These are phyloP conservation scores for Pseudomyrmex flavicornis DNA, from an alignment of 1,140 invertebrate genomes.

Conservation along the genomic window DNA sequence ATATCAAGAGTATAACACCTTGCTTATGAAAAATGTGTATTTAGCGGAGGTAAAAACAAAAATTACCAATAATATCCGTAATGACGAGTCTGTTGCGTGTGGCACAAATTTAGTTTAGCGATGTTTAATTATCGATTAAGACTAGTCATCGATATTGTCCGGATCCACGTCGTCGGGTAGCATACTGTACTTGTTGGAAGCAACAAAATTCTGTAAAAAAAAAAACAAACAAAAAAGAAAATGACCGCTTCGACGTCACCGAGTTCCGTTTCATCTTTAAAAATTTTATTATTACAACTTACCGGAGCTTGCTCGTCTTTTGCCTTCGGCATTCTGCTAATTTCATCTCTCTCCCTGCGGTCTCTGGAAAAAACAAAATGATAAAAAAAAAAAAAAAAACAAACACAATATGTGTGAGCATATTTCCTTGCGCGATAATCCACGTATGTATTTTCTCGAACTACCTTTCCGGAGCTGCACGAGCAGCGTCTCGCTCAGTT, in stretches of 20 bases:
- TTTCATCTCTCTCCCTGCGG: conserved; percentile 82
- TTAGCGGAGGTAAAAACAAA: conserved; percentile 79
- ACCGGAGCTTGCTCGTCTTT: conserved; percentile 88
- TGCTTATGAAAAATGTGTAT: conserved; percentile 72
- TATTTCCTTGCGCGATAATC: background rate
- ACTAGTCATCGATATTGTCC: conserved; percentile 82
- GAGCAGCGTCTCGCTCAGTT: conserved; percentile 31
- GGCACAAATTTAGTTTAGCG: conserved; percentile 80
- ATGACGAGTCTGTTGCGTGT: conserved; percentile 76
- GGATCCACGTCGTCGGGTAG: conserved; percentile 83
- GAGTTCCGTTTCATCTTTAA: too few relatives aligned
- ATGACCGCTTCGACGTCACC: background rate
- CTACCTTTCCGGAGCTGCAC: conserved; percentile 28
- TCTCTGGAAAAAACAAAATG: conserved; percentile 72
- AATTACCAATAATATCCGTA: conserved; percentile 74
- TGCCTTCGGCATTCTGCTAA: conserved; percentile 86
- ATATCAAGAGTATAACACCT: conserved; percentile 61
- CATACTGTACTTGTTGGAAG: conserved; percentile 87
- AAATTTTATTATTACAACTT: conserved; percentile 69
- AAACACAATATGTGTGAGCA: background rate
- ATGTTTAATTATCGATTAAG: conserved; percentile 67
- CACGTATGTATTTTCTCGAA: background rate
- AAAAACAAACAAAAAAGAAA: conserved; percentile 44
- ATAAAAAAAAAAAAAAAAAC: conserved; percentile 10
- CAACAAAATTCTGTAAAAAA: conserved; percentile 87